A percentile compares a stretch with the other conserved stretches of the same genome.
phyloP scores from a whole-genome alignment of 2,797 vertebrate genomes.

The Sphenodon punctatus region DNA sequence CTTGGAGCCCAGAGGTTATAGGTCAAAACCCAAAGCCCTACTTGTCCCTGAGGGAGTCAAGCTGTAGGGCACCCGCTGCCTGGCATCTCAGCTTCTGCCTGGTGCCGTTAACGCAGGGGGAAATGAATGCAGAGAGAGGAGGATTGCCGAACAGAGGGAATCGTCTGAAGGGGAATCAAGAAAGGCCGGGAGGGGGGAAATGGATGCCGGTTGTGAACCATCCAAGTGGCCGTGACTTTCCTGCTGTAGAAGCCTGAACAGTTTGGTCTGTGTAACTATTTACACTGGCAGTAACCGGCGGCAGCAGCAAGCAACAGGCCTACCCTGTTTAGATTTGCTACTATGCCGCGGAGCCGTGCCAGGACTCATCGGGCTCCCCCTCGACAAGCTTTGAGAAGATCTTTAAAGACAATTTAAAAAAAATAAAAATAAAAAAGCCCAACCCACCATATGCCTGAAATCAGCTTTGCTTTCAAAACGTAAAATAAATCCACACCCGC shows the following conservation, averaged over 20 bases:
- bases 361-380: constrained; percentile 45
- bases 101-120: too few species aligned
- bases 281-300: constrained; percentile 53
- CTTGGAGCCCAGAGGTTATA: too few species aligned
- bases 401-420: not conserved
- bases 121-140: too few species aligned
- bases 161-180: not conserved
- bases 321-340: constrained; percentile 59
- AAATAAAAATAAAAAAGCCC: not conserved
- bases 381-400: constrained; percentile 12
- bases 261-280: constrained; percentile 46
- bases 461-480: not conserved
- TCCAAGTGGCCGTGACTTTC: constrained; percentile 12
- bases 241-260: constrained; percentile 33
- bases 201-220: constrained; percentile 40
- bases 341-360: constrained; percentile 32
- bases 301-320: constrained; percentile 35
- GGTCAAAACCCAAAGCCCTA: too few species aligned
- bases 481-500: not conserved
- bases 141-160: not conserved
- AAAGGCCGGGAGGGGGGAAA: not conserved
- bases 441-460: not conserved
- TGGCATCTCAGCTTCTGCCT: too few species aligned
- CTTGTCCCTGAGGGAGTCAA: too few species aligned
- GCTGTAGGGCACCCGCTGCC: too few species aligned